These are phyloP conservation scores for Ellobius talpinus DNA, from an alignment of 2,113 vertebrate species.

Conservation along the genomic window DNA sequence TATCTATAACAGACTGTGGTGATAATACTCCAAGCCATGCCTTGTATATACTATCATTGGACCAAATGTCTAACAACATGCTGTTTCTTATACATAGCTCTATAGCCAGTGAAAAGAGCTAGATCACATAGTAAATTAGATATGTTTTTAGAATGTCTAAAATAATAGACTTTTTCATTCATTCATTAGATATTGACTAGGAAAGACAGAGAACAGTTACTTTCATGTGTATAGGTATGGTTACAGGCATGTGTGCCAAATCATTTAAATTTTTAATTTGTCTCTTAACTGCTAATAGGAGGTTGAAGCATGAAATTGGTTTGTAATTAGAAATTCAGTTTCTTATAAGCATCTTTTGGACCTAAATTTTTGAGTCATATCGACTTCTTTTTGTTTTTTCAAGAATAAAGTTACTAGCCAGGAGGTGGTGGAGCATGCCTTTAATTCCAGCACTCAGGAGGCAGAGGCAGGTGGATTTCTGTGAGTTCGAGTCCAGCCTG, in stretches of 20 bases:
- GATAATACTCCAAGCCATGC: neutral
- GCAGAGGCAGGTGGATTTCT: neutral
- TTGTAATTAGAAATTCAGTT: slow-evolving; percentile 47
- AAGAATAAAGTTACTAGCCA: neutral
- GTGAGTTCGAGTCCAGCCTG: neutral
- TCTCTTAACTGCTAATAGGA: neutral
- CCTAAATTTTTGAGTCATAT: neutral
- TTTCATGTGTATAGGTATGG: neutral
- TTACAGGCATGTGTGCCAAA: neutral
- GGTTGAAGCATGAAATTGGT: neutral
- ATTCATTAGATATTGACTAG: neutral
- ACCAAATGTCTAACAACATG: slow-evolving; percentile 49
- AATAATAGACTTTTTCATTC: slow-evolving; percentile 15
- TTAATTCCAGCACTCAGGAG: neutral
- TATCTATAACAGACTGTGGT: slow-evolving; percentile 32
- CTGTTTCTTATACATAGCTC: slow-evolving; percentile 3
- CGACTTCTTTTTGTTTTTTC: slow-evolving; percentile 12
- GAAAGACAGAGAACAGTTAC: neutral
- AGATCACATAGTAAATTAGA: neutral
- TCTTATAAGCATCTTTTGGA: slow-evolving; percentile 48
- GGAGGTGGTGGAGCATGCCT: neutral
- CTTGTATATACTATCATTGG: slow-evolving; percentile 36
- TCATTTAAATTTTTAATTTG: neutral
- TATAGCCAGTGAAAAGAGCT: slow-evolving; percentile 21
- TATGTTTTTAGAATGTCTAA: neutral